Evolutionary conservation across 2,888 invertebrate genomes (phyloP).

Genomic region (Aleiodes alternator): DNA sequence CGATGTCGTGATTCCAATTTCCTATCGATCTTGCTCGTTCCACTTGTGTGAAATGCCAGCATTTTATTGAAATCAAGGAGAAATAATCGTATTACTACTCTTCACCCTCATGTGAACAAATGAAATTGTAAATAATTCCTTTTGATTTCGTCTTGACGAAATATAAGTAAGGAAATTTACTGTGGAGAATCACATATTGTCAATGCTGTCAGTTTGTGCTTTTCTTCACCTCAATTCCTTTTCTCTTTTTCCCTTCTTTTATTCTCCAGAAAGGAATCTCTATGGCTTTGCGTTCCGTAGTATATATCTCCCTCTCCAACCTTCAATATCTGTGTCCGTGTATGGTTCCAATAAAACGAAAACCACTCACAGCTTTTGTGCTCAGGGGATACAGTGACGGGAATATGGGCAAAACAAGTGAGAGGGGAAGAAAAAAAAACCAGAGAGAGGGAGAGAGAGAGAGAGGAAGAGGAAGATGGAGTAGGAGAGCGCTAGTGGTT

Average conservation of each 20-base stretch:
- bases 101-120: constrained; percentile 1
- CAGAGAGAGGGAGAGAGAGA: constrained; percentile 56
- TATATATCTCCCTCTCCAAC: constrained; percentile 34
- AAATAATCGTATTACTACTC: constrained; percentile 41
- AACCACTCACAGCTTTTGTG: constrained; percentile 75
- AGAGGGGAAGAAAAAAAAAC: constrained; percentile 36
- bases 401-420: constrained; percentile 39
- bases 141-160: constrained; percentile 2
- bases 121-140: constrained; percentile 3
- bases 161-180: constrained; percentile 63
- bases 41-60: neutral
- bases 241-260: constrained; percentile 46
- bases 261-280: constrained; percentile 30
- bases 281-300: constrained; percentile 38
- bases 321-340: constrained; percentile 67
- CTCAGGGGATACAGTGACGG: constrained; percentile 64
- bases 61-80: neutral
- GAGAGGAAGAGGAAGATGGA: constrained; percentile 52
- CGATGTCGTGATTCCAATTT: neutral
- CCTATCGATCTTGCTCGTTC: neutral
- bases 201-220: constrained; percentile 63
- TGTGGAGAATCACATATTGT: constrained; percentile 67
- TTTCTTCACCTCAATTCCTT: constrained; percentile 31
- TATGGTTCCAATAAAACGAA: constrained; percentile 75
- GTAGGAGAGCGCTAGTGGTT: constrained; percentile 71